Evolutionary conservation across 2,113 vertebrate species (phyloP).

Genomic region (Trematocara unimaculatum): DNA sequence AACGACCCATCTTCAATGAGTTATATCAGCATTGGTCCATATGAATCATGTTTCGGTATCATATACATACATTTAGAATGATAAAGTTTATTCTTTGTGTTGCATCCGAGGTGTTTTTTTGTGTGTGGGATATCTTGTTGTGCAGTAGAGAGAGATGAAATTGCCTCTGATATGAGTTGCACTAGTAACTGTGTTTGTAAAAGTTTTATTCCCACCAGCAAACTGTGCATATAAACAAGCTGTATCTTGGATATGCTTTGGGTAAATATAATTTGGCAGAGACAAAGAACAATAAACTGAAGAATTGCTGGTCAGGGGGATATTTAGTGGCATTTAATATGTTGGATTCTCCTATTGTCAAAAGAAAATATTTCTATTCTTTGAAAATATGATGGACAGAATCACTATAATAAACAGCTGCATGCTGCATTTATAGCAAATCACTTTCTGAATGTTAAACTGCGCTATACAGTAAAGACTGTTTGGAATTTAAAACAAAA

Average conservation of each 20-base stretch:
- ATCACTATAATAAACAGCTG: neutral
- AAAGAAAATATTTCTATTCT: neutral
- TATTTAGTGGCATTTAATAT: neutral
- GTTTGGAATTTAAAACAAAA: neutral
- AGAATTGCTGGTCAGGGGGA: neutral
- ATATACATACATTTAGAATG: conserved; percentile 43
- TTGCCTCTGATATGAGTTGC: neutral
- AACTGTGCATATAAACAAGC: neutral
- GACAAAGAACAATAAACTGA: neutral
- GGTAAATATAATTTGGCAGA: neutral
- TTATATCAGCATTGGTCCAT: conserved; percentile 39
- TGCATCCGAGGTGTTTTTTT: neutral
- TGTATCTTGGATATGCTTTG: neutral
- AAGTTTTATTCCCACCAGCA: neutral
- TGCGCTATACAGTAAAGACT: neutral
- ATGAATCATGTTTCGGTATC: conserved; percentile 45
- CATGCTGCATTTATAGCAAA: neutral
- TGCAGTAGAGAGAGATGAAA: neutral
- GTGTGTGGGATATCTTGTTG: neutral
- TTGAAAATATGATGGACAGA: neutral
- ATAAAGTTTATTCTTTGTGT: conserved; percentile 15
- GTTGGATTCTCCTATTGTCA: neutral
- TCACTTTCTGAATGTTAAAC: neutral
- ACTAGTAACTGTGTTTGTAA: neutral
- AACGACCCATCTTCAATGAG: conserved; percentile 48